A percentile compares a stretch with the other conserved stretches of the same genome.
phyloP scores from a whole-genome alignment of 1,140 invertebrate species.

The Helicoverpa zea region DNA sequence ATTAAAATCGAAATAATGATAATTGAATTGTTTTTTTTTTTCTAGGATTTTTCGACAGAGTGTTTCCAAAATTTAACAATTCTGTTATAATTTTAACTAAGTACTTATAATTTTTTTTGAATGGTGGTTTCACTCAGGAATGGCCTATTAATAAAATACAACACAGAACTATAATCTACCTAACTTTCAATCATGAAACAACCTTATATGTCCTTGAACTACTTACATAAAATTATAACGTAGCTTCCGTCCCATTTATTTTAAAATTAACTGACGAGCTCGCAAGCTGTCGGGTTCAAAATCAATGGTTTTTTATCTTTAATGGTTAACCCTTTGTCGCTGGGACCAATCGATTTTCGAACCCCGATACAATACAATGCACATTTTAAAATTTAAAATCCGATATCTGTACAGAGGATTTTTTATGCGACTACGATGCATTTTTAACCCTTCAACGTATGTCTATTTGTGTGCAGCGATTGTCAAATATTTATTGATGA shows the following conservation, averaged over 20 bases:
- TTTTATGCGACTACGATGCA: conserved; percentile 82
- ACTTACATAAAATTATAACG: conserved; percentile 28
- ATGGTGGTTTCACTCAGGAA: no score
- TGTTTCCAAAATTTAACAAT: no score
- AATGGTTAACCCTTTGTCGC: conserved; percentile 83
- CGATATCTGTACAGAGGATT: conserved; percentile 82
- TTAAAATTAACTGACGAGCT: conserved; percentile 56
- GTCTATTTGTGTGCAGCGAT: conserved; percentile 64
- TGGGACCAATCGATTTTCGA: conserved; percentile 83
- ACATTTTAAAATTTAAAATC: conserved; percentile 87
- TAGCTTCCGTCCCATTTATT: conserved; percentile 54
- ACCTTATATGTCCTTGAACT: conserved; percentile 28
- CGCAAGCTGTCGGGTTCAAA: conserved; percentile 76
- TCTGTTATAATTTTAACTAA: no score
- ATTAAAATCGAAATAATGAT: no score
- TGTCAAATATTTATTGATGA: conserved; percentile 61
- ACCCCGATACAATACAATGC: conserved; percentile 83
- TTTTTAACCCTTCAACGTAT: conserved; percentile 86
- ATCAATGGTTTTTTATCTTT: conserved; percentile 81
- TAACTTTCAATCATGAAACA: neutral
- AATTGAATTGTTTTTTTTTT: no score
- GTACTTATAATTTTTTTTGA: no score
- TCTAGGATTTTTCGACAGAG: no score
- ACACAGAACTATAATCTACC: no score
- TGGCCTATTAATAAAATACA: no score